phyloP scores from a whole-genome alignment of 2,113 vertebrate genomes.

The Butastur rufipennis region DNA sequence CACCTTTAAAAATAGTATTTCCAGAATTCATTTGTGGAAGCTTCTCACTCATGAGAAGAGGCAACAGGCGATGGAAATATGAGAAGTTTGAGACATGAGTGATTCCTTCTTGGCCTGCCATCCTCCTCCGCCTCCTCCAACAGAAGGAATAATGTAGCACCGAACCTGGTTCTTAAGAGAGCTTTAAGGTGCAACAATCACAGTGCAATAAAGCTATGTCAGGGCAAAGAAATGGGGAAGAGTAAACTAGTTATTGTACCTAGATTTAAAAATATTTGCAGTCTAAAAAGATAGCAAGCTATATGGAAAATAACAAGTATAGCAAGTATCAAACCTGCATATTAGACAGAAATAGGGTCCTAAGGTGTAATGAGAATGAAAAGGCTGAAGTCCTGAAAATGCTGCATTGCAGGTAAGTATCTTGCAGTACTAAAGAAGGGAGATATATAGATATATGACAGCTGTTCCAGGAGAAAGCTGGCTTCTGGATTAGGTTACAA shows the following conservation, averaged over 20 bases:
- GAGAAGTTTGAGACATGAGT: background rate
- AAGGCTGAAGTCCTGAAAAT: background rate
- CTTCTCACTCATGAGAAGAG: background rate
- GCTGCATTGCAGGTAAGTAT: background rate
- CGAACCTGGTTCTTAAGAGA: background rate
- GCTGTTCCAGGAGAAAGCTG: background rate
- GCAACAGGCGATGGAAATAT: background rate
- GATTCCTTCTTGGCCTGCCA: background rate
- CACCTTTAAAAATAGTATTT: background rate
- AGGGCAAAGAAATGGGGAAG: background rate
- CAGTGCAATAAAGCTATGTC: background rate
- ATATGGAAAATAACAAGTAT: background rate
- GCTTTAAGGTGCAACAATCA: background rate
- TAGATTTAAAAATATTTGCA: background rate
- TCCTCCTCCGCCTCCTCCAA: background rate
- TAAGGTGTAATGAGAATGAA: background rate
- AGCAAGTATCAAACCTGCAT: background rate
- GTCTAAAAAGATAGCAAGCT: background rate
- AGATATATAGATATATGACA: too few species aligned
- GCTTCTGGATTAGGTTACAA: background rate
- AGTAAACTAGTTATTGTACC: background rate
- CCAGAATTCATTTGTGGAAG: background rate
- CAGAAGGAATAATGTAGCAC: background rate
- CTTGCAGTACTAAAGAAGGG: background rate
- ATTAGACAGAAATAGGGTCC: background rate